Percentiles rank a stretch among this genome's conserved stretches.
phyloP scores from a whole-genome alignment of 1,140 invertebrate genomes.

The Colletes latitarsis region DNA sequence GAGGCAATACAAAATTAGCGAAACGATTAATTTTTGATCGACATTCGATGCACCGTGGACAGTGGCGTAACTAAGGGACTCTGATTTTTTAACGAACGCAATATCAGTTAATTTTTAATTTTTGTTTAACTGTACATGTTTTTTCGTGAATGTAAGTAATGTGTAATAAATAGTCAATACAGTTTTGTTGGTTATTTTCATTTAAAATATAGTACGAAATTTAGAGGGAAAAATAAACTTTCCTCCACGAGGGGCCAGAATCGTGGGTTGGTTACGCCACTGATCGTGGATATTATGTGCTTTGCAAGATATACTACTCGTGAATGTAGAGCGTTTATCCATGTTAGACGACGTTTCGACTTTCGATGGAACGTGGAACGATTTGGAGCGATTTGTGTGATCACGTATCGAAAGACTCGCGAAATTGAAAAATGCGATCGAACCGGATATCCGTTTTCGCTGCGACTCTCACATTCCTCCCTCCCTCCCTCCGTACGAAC shows the following conservation, averaged over 20 bases:
- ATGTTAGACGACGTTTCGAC: conserved; percentile 14
- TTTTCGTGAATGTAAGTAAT: too few species aligned
- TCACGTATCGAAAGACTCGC: conserved; percentile 35
- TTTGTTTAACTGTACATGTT: too few species aligned
- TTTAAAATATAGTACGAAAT: too few species aligned
- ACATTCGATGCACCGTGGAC: not conserved
- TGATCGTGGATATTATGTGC: conserved; percentile 28
- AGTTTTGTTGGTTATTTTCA: too few species aligned
- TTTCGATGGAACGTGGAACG: conserved; percentile 28
- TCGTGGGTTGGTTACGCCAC: too few species aligned
- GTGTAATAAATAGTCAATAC: too few species aligned
- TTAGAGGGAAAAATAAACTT: too few species aligned
- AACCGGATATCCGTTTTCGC: conserved; percentile 38
- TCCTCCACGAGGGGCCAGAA: too few species aligned
- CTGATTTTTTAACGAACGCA: too few species aligned
- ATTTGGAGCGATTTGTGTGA: conserved; percentile 30
- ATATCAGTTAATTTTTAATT: too few species aligned
- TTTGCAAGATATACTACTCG: conserved; percentile 26
- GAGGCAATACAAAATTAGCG: too few species aligned
- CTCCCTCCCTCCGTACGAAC: not conserved
- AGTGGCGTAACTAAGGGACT: too few species aligned
- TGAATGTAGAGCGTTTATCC: conserved; percentile 28
- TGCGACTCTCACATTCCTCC: conserved; percentile 28
- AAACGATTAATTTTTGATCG: not conserved
- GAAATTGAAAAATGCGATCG: conserved; percentile 26